Base-by-base conservation (phyloP, 2,113 vertebrate species). In the Paramormyrops kingsleyae region DNA sequence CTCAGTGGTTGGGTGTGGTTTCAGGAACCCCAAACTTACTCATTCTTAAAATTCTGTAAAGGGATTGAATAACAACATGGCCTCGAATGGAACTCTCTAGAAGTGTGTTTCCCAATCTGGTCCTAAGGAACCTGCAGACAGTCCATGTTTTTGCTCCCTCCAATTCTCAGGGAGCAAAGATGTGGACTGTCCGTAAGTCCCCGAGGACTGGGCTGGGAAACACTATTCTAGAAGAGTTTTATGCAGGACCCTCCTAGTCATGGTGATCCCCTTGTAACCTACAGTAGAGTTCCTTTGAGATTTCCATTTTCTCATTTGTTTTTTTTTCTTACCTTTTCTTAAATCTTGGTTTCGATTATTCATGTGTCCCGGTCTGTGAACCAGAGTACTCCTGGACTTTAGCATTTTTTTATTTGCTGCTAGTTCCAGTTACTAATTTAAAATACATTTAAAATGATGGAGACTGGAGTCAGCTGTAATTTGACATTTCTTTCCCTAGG, bases 401-500 rank as follows among this genome's bases (percentile, higher is more conserved):
- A 8, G 13, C 66, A 74, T 35, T 74, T 74, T 35, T 35, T 12
- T 70, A 74, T 77, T 77, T 77, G 74, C 13, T 42, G 15, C 74
- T 5, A 35, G 12, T 42, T 42, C 15, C 31, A 39, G 13, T 39
- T 77, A 42, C 74, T 77, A 15, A 80, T 80, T 80, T 7, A 21
- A 80, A 80, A 80, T 49, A 5, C 49, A 31, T 52, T 52, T 53
- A 49, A 50, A 50, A n/a, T 47, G n/a, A 39, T 2, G 13, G 86
- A 31, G 49, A 53, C 9, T 3, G 42, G 84, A 44, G 24, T 12
- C 27, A 27, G 59, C 35, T 19, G 19, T 66, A 62, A 88, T 6
- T 83, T 90, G 17, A 88, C 21, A 47, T 87, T 42, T 90, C 77
- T 77, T 90, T 92, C 6, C 90, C 93, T 94, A 99, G 98, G 96